Percentiles rank a stretch among this genome's conserved stretches.
phyloP scores from a whole-genome alignment of 2,113 vertebrate genomes.

The Columba livia region DNA sequence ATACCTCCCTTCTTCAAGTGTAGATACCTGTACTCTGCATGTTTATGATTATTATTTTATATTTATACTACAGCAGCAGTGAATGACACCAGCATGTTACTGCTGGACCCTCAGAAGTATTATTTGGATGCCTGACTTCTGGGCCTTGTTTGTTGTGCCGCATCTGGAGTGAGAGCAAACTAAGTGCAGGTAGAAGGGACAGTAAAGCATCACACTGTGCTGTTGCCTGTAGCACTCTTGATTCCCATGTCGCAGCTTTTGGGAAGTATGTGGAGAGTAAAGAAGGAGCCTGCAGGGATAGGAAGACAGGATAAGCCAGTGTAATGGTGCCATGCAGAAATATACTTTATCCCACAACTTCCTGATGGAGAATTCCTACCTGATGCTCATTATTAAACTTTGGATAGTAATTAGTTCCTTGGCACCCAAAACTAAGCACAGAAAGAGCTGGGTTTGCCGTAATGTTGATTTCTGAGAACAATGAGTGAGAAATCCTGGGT shows the following conservation, averaged over 20 bases:
- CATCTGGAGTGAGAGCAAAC: neutral
- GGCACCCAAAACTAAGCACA: neutral
- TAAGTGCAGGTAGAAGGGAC: neutral
- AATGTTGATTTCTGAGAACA: neutral
- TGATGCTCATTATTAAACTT: neutral
- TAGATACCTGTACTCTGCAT: neutral
- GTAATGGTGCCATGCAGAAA: neutral
- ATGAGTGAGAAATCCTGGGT: neutral
- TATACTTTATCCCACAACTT: neutral
- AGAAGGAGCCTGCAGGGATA: neutral
- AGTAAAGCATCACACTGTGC: neutral
- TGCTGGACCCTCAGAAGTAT: neutral
- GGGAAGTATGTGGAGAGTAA: neutral
- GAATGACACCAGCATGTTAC: neutral
- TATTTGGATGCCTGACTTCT: neutral
- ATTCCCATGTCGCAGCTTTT: neutral
- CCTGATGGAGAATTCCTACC: neutral
- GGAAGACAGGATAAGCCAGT: neutral
- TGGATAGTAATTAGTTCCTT: neutral
- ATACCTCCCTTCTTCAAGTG: neutral
- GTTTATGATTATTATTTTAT: neutral
- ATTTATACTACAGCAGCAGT: neutral
- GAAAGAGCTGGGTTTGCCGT: neutral
- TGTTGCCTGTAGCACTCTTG: neutral
- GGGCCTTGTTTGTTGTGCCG: neutral